These are phyloP conservation scores for Geococcyx californianus DNA, from an alignment of 2,113 vertebrate species.

Conservation along the genomic window DNA sequence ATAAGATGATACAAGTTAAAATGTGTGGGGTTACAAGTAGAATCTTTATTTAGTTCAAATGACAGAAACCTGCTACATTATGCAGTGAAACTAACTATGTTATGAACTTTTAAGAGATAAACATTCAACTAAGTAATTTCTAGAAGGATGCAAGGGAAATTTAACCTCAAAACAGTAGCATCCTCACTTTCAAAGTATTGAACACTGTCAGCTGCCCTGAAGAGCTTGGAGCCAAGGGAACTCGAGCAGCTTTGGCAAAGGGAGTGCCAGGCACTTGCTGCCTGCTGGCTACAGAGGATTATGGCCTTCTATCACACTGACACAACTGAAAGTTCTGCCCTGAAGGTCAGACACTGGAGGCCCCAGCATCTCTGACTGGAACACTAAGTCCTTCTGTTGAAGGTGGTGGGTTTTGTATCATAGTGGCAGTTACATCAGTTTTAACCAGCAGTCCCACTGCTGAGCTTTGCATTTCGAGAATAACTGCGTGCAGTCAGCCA, in stretches of 20 bases:
- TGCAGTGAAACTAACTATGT: not conserved
- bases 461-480: not conserved
- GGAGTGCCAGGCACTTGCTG: not conserved
- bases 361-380: not conserved
- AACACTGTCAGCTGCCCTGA: not conserved
- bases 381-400: no score
- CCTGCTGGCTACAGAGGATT: not conserved
- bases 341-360: not conserved
- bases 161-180: not conserved
- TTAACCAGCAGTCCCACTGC: not conserved
- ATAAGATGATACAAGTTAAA: not conserved
- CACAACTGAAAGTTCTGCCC: no score
- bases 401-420: not conserved
- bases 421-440: fast-evolving
- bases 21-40: not conserved
- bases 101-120: not conserved
- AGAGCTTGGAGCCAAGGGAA: not conserved
- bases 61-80: not conserved
- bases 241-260: not conserved
- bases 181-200: not conserved
- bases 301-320: fast-evolving
- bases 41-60: slow-evolving; percentile 8
- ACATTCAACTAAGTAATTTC: not conserved
- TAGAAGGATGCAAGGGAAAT: not conserved
- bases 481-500: not conserved